These are phyloP conservation scores for Pteruthius melanotis DNA, from an alignment of 2,113 vertebrate species.

Conservation along the genomic window DNA sequence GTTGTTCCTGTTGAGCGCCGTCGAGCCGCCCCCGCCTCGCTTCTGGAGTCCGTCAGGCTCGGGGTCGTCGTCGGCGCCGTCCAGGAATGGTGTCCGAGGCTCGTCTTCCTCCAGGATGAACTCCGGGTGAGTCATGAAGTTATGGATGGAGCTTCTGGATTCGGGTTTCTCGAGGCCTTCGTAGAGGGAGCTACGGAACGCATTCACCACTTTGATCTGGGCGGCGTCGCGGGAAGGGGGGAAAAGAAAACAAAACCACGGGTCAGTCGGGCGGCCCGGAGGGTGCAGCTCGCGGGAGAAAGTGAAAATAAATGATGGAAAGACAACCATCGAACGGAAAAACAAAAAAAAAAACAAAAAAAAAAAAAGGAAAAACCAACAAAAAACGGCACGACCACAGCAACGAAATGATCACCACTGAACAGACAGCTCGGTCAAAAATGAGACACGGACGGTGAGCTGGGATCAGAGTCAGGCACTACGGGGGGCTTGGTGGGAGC, in stretches of 20 bases:
- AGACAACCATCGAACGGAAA: background rate
- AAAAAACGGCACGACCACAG: background rate
- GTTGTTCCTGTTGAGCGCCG: constrained; percentile 73
- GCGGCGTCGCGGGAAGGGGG: background rate
- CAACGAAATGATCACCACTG: constrained; percentile 30
- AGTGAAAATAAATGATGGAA: background rate
- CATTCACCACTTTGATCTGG: constrained; percentile 97
- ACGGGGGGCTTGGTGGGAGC: background rate
- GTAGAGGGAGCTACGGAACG: constrained; percentile 93
- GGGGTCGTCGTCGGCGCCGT: constrained; percentile 76
- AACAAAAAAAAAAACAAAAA: background rate
- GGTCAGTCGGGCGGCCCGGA: background rate
- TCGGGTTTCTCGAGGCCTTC: constrained; percentile 87
- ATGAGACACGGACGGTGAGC: constrained; percentile 18
- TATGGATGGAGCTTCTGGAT: constrained; percentile 94
- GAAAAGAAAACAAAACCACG: background rate
- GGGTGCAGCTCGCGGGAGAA: background rate
- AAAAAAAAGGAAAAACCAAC: background rate
- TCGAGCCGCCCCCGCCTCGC: constrained; percentile 33
- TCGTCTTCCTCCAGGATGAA: constrained; percentile 87
- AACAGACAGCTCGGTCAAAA: constrained; percentile 38
- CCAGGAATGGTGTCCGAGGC: constrained; percentile 78
- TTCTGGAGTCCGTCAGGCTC: constrained; percentile 56
- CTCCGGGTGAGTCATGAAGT: constrained; percentile 95
- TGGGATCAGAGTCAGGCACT: constrained; percentile 58